These are phyloP conservation scores for Zingel zingel DNA, from an alignment of 2,113 vertebrate genomes.

Conservation along the genomic window DNA sequence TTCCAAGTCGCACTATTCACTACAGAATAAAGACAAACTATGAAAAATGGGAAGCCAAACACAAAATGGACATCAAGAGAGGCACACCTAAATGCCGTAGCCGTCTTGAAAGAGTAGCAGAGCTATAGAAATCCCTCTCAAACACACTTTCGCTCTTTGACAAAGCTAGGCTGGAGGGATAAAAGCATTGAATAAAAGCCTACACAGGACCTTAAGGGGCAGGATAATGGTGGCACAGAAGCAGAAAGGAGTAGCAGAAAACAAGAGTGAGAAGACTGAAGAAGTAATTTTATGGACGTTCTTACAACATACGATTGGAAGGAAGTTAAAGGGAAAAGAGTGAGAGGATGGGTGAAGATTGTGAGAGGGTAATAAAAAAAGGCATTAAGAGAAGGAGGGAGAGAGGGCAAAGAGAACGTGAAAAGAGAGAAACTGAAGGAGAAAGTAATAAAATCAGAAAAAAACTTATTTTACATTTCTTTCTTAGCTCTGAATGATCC, in stretches of 20 bases:
- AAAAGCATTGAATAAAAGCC: slow-evolving; percentile 70
- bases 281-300: slow-evolving; percentile 56
- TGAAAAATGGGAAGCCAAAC: slow-evolving; percentile 63
- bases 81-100: slow-evolving; percentile 60
- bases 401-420: slow-evolving; percentile 20
- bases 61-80: slow-evolving; percentile 70
- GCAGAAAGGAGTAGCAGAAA: slow-evolving; percentile 46
- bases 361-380: slow-evolving; percentile 36
- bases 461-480: slow-evolving; percentile 60
- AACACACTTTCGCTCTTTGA: slow-evolving; percentile 49
- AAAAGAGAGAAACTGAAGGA: slow-evolving; percentile 32
- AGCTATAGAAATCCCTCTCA: slow-evolving; percentile 63
- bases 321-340: slow-evolving; percentile 33
- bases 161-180: slow-evolving; percentile 58
- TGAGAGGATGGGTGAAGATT: slow-evolving; percentile 30
- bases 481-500: slow-evolving; percentile 63
- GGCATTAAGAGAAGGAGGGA: slow-evolving; percentile 16
- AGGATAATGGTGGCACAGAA: slow-evolving; percentile 57
- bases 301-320: slow-evolving; percentile 38
- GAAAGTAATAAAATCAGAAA: slow-evolving; percentile 56
- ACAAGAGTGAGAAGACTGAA: slow-evolving; percentile 31
- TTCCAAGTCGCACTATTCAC: slow-evolving; percentile 49
- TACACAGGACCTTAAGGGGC: slow-evolving; percentile 58
- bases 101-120: slow-evolving; percentile 62
- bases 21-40: slow-evolving; percentile 47